Conservation (phyloP, 2,888 invertebrate genomes). For the Epiperipatus broadwayi region DNA sequence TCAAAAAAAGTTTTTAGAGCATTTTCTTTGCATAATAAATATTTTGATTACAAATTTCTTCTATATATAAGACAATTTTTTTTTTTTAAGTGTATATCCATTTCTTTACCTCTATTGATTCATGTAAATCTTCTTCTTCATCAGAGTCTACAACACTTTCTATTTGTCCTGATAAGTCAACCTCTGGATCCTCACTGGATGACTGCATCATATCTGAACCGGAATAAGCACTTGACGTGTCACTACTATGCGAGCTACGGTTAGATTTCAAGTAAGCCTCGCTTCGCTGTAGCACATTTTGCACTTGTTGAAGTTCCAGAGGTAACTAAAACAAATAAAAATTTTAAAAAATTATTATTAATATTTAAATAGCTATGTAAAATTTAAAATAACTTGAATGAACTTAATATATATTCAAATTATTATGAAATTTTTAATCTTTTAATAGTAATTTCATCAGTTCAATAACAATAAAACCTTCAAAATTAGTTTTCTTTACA, state of each 20-base stretch:
- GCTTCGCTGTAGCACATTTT: constrained; percentile 17
- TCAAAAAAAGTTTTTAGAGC: no score
- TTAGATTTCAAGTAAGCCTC: constrained; percentile 67
- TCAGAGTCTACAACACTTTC: constrained; percentile 92
- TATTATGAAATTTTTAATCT: no score
- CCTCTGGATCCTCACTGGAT: constrained; percentile 52
- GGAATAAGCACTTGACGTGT: constrained; percentile 87
- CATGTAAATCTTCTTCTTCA: constrained; percentile 78
- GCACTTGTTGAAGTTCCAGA: constrained; percentile 14
- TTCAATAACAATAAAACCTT: no score
- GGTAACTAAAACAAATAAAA: constrained; percentile 12
- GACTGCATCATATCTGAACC: constrained; percentile 91
- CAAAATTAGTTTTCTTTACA: no score
- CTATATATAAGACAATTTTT: neutral
- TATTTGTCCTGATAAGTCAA: constrained; percentile 75
- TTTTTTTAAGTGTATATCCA: no score
- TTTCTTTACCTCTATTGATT: constrained; percentile 29
- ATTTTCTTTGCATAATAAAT: no score
- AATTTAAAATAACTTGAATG: no score
- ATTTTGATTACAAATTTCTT: no score
- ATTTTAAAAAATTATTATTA: no score
- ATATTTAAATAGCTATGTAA: no score
- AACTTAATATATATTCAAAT: no score
- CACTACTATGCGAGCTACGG: constrained; percentile 65
- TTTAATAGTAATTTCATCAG: no score